Evolutionary conservation across 2,888 invertebrate genomes (phyloP), one percentile per base, ranked within the genome.

Genomic region (Merodon equestris): DNA sequence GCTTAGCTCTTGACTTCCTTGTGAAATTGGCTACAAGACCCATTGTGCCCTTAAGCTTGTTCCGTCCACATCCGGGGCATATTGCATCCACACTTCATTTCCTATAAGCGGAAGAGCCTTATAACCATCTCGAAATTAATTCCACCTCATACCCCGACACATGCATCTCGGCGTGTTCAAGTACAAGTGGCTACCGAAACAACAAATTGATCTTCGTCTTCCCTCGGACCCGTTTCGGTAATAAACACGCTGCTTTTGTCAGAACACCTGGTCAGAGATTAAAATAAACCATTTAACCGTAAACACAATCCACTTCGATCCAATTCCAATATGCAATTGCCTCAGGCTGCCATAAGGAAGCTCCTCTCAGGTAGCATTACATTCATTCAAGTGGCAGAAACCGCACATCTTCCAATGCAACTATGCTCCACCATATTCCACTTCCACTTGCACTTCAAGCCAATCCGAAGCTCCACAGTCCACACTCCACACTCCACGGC

Each of bases 211-310:
- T 61, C 61, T 61, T 17, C 19, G n/a, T 34, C 13, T 10, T 17
- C 9, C 9, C n/a, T 19, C 7, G 4, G 27, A 14, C 10, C 15
- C 27, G 13, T 13, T 7, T 38, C 14, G 9, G 5, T 27, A 27
- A 7, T 27, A 27, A 27, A 27, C 27, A 27, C 27, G n/a, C 47
- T 2, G 18, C 34, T 42, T 17, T 9, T 10, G 42, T 50, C 47
- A 57, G 67, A 79, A 74, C 79, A 79, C 79, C 79, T 79, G 79
- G 74, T 63, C 70, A 79, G 60, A 74, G 79, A 79, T 79, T 79
- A 74, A 74, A 79, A 79, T 79, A 79, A 79, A 79, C 74, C 79
- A 79, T 79, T 79, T 79, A 74, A 79, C 79, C 79, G 74, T 79
- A 74, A 79, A 74, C 74, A 79, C 74, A 79, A 70, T 79, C 74